Evolutionary conservation across 2,113 vertebrate genomes (phyloP).

Genomic region (Heterotilapia buettikoferi): DNA sequence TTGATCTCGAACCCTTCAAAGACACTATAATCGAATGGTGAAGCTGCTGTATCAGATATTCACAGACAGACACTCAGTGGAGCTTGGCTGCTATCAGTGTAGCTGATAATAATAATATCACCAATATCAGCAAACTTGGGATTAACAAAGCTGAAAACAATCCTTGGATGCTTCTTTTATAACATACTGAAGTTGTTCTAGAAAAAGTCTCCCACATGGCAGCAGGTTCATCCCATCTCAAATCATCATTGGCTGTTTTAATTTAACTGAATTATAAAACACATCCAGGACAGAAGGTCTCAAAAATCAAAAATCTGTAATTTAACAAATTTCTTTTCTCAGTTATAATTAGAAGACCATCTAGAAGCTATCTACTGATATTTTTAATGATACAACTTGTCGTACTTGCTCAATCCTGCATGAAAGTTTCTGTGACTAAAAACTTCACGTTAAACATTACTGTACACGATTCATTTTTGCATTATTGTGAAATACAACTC

Average conservation of each 20-base stretch:
- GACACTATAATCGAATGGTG: background rate
- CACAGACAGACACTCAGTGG: background rate
- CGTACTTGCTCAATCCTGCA: background rate
- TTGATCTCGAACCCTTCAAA: conserved; percentile 39
- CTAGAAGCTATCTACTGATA: background rate
- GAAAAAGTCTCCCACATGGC: background rate
- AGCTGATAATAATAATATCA: background rate
- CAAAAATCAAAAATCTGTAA: background rate
- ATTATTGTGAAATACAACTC: background rate
- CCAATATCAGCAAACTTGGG: background rate
- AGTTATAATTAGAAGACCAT: background rate
- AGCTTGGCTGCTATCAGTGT: background rate
- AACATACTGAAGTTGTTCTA: background rate
- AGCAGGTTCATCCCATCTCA: background rate
- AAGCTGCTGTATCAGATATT: background rate
- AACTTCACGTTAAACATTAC: background rate
- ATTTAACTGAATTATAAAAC: background rate
- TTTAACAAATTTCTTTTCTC: background rate
- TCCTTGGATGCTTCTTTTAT: background rate
- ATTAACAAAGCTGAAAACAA: background rate
- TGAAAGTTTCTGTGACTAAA: background rate
- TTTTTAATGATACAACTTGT: background rate
- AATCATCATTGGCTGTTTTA: rapidly evolving
- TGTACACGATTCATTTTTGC: background rate
- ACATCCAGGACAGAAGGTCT: background rate